Conservation (phyloP, 92 coral and sea anemone genomes). For the Parazoanthus atlanticus region DNA sequence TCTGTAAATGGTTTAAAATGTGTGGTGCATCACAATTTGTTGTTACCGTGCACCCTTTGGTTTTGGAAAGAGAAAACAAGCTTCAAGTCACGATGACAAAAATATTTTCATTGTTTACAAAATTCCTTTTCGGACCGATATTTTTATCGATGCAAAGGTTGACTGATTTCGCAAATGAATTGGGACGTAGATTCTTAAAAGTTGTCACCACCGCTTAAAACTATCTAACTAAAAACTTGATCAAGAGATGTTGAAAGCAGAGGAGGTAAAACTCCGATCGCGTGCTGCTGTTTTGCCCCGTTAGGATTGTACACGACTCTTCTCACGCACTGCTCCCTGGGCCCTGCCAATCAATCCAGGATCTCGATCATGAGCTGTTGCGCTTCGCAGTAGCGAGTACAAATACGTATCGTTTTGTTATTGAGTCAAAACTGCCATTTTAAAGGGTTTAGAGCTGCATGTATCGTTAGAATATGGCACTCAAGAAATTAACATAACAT, state of each 20-base stretch:
- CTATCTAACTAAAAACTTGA: neutral
- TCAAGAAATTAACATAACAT: neutral
- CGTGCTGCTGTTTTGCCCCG: neutral
- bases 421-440: neutral
- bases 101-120: constrained; percentile 4
- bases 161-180: neutral
- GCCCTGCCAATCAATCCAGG: no score
- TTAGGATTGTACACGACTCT: neutral
- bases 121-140: neutral
- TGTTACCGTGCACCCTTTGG: neutral
- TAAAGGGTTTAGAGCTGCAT: neutral
- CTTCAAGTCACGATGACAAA: neutral
- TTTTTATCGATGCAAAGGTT: neutral
- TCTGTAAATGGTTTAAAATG: neutral
- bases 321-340: neutral
- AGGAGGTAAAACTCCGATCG: neutral
- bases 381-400: neutral
- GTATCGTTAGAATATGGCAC: neutral
- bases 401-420: no score
- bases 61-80: neutral
- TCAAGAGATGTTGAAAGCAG: neutral
- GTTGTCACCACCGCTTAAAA: neutral
- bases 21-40: neutral
- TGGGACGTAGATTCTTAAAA: neutral
- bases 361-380: no score